Conservation (phyloP, 2,888 invertebrate species). For the Rhodophaea formosa region DNA sequence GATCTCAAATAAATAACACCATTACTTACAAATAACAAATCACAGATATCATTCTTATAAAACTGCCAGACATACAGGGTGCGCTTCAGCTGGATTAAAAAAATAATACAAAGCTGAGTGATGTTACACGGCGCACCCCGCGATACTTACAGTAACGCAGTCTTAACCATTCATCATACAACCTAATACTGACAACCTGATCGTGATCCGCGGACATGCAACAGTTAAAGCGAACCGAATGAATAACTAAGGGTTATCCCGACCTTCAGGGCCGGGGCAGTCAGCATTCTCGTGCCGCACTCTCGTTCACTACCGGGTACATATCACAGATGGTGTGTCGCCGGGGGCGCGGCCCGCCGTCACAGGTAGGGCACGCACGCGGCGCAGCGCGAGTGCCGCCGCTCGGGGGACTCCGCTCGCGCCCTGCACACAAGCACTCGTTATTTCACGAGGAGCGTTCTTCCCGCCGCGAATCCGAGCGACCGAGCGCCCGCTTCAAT, state of each 20-base stretch:
- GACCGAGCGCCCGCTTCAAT: slow-evolving; percentile 86
- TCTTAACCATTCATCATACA: slow-evolving; percentile 65
- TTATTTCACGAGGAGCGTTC: slow-evolving; percentile 80
- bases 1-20: slow-evolving; percentile 58
- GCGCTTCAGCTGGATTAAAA: background rate
- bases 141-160: slow-evolving; percentile 68
- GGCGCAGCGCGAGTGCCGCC: slow-evolving; percentile 60
- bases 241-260: slow-evolving; percentile 53
- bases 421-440: slow-evolving; percentile 77
- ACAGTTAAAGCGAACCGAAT: slow-evolving; percentile 29
- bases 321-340: slow-evolving; percentile 71
- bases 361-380: slow-evolving; percentile 77
- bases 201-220: slow-evolving; percentile 19
- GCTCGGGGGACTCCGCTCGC: slow-evolving; percentile 70
- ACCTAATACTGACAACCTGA: slow-evolving; percentile 51
- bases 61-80: slow-evolving; percentile 44
- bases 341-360: slow-evolving; percentile 40
- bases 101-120: background rate
- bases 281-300: slow-evolving; percentile 56
- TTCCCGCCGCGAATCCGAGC: slow-evolving; percentile 73
- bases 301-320: slow-evolving; percentile 56
- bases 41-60: slow-evolving; percentile 73
- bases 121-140: slow-evolving; percentile 17
- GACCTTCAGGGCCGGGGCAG: slow-evolving; percentile 39
- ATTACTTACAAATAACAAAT: slow-evolving; percentile 68